Conservation (phyloP, 2,888 invertebrate genomes). For the Campopleginae sp. region DNA sequence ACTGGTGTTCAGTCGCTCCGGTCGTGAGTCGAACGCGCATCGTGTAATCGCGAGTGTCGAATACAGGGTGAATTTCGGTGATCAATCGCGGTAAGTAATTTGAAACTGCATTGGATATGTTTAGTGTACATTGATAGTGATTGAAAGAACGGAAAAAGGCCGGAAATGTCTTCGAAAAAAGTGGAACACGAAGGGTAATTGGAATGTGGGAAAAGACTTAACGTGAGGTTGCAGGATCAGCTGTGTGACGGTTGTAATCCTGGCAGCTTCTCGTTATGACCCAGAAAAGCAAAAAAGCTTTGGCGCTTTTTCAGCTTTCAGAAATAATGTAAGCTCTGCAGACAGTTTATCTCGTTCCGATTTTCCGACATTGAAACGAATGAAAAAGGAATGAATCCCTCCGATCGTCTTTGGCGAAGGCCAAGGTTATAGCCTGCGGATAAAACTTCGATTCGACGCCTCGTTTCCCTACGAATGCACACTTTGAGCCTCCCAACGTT, state of each 20-base stretch:
- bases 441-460: conserved; percentile 21
- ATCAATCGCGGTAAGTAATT: conserved; percentile 70
- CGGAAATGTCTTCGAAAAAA: neutral
- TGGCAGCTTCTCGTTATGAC: conserved; percentile 54
- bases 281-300: conserved; percentile 62
- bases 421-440: conserved; percentile 62
- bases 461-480: conserved; percentile 5
- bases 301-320: conserved; percentile 36
- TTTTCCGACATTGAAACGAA: neutral
- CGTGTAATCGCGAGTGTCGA: conserved; percentile 59
- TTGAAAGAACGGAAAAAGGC: neutral
- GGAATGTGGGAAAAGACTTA: neutral
- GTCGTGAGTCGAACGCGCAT: conserved; percentile 57
- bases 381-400: conserved; percentile 27
- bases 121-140: conserved; percentile 15
- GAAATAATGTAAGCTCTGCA: conserved; percentile 14
- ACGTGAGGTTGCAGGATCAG: conserved; percentile 54
- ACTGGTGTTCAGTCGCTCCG: conserved; percentile 53
- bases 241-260: conserved; percentile 58
- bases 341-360: conserved; percentile 3
- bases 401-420: conserved; percentile 60
- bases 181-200: neutral
- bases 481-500: conserved; percentile 16
- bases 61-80: conserved; percentile 65
- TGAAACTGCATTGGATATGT: neutral